These are phyloP conservation scores for Scolopax bukidnonensis DNA, from an alignment of 2,797 vertebrate genomes.

Conservation along the genomic window DNA sequence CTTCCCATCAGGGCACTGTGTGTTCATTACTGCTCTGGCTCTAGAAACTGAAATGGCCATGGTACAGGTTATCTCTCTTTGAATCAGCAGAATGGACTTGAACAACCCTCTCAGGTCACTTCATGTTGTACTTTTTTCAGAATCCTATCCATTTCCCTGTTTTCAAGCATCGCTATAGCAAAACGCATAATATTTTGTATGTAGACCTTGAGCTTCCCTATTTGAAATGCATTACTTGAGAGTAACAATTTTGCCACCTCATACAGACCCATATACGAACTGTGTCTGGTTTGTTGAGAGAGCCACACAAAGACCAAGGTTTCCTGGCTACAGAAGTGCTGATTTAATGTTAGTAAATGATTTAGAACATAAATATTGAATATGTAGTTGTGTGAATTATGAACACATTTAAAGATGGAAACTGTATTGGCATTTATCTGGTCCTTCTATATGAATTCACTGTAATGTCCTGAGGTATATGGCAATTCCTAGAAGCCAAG, in stretches of 20 bases:
- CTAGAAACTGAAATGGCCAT: not conserved
- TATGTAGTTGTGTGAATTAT: not conserved
- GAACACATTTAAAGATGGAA: not conserved
- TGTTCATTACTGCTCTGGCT: not conserved
- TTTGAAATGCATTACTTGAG: not conserved
- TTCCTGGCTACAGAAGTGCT: not conserved
- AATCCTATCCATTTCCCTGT: not conserved
- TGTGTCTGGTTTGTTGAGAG: not conserved
- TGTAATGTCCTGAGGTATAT: not conserved
- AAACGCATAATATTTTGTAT: not conserved
- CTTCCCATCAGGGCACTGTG: not conserved
- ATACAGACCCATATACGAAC: not conserved
- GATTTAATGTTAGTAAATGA: not conserved
- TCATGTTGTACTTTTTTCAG: not conserved
- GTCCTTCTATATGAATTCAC: not conserved
- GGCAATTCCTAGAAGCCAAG: not conserved
- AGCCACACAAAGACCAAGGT: not conserved
- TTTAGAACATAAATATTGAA: not conserved
- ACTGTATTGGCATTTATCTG: not conserved
- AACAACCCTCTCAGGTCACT: not conserved
- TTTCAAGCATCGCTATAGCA: not conserved
- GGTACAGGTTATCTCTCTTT: not conserved
- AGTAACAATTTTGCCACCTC: not conserved
- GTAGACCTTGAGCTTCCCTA: not conserved
- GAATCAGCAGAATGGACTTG: not conserved